Percentiles rank a stretch among this genome's conserved stretches.
Evolutionary conservation across 2,113 vertebrate genomes (phyloP).

Genomic region (Parus major): DNA sequence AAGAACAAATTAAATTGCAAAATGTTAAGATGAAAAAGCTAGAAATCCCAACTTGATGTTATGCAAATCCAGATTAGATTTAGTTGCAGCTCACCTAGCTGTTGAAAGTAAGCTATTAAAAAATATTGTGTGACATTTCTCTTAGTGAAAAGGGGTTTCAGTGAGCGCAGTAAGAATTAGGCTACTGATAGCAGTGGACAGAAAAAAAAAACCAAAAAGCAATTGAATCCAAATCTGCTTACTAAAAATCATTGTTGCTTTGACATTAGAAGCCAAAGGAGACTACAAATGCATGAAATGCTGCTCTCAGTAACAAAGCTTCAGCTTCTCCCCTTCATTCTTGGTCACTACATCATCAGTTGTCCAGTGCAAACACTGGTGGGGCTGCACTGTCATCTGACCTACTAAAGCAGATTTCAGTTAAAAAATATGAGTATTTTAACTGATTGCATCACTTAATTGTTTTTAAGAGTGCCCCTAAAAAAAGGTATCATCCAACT

Average conservation of each 20-base stretch:
- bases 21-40: not conserved
- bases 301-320: not conserved
- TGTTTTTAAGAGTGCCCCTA: not conserved
- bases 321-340: not conserved
- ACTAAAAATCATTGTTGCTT: not conserved
- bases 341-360: not conserved
- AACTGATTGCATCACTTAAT: not conserved
- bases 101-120: not conserved
- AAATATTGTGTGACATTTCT: not conserved
- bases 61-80: not conserved
- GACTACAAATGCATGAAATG: not conserved
- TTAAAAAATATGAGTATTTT: not conserved
- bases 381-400: not conserved
- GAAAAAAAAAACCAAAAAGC: not conserved
- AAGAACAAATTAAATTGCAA: not conserved
- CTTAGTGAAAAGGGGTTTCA: not conserved
- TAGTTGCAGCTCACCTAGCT: not conserved
- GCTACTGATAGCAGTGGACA: not conserved
- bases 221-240: not conserved
- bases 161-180: not conserved
- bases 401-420: not conserved
- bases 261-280: not conserved
- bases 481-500: accelerated
- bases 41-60: not conserved
- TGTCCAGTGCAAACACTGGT: not conserved